Conservation (phyloP, 2,113 vertebrate species). For the Apistogramma diplotaenia region DNA sequence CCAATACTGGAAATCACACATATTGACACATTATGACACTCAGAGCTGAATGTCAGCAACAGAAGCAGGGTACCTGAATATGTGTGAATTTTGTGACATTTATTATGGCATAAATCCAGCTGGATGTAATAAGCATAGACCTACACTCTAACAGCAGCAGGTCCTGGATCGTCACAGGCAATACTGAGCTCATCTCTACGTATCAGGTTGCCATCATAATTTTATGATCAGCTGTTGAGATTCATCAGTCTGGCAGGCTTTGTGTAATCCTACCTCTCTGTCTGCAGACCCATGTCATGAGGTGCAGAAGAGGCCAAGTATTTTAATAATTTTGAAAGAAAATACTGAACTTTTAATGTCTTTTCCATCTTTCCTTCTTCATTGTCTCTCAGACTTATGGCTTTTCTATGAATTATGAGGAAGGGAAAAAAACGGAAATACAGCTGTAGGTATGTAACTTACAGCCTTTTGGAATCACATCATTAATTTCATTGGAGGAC, state of each 20-base stretch:
- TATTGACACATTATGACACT: neutral
- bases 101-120: neutral
- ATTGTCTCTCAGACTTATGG: slow-evolving; percentile 24
- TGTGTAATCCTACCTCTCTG: slow-evolving; percentile 29
- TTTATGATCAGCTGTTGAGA: slow-evolving; percentile 58
- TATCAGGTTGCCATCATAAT: slow-evolving; percentile 23
- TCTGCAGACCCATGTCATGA: slow-evolving; percentile 29
- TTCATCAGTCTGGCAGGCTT: slow-evolving; percentile 38
- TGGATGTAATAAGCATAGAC: neutral
- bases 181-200: slow-evolving; percentile 34
- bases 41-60: neutral
- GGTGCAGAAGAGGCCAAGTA: slow-evolving; percentile 10
- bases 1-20: neutral
- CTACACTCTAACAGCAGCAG: slow-evolving; percentile 9
- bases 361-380: slow-evolving; percentile 42
- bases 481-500: neutral
- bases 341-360: slow-evolving; percentile 31
- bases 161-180: slow-evolving; percentile 3
- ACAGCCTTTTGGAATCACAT: slow-evolving; percentile 20
- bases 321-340: slow-evolving; percentile 50
- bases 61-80: neutral
- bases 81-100: neutral
- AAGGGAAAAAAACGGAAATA: neutral
- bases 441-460: slow-evolving; percentile 7
- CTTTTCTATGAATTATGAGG: slow-evolving; percentile 28